Evolutionary conservation across 23 tunicate genomes (phyloP).

Genomic region (Clavelina lepadiformis): DNA sequence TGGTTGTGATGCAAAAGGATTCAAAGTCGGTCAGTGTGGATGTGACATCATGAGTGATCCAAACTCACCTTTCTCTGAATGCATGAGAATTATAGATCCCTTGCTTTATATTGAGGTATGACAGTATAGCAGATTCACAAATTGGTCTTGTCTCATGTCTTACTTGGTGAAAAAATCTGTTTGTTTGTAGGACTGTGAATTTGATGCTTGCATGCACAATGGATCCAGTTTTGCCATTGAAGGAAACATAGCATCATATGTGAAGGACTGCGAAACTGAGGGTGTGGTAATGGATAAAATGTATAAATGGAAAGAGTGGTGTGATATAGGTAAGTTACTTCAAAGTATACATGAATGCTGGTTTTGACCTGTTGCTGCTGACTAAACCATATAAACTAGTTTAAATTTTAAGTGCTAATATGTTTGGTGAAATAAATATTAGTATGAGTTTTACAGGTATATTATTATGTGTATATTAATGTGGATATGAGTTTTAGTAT

Average conservation of each 20-base stretch:
- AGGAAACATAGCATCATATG: constrained; percentile 36
- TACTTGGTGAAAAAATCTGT: not conserved
- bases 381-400: too few species aligned
- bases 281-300: constrained; percentile 17
- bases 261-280: constrained; percentile 11
- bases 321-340: constrained; percentile 21
- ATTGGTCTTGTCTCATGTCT: too few species aligned
- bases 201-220: constrained; percentile 41
- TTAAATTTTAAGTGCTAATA: too few species aligned
- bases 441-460: too few species aligned
- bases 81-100: constrained; percentile 12
- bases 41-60: constrained; percentile 35
- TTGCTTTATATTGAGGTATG: constrained; percentile 29
- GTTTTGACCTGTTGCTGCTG: too few species aligned
- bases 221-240: constrained; percentile 21
- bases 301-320: constrained; percentile 27
- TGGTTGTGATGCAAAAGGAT: constrained; percentile 22
- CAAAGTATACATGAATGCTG: too few species aligned
- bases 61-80: constrained; percentile 12
- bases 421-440: too few species aligned
- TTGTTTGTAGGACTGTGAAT: constrained; percentile 27
- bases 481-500: too few species aligned
- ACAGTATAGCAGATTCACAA: not conserved
- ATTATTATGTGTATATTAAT: too few species aligned
- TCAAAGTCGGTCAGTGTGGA: constrained; percentile 23